Evolutionary conservation across 2,113 vertebrate genomes (phyloP), one percentile per base, ranked within the genome.

Genomic region (Vulpes lagopus): DNA sequence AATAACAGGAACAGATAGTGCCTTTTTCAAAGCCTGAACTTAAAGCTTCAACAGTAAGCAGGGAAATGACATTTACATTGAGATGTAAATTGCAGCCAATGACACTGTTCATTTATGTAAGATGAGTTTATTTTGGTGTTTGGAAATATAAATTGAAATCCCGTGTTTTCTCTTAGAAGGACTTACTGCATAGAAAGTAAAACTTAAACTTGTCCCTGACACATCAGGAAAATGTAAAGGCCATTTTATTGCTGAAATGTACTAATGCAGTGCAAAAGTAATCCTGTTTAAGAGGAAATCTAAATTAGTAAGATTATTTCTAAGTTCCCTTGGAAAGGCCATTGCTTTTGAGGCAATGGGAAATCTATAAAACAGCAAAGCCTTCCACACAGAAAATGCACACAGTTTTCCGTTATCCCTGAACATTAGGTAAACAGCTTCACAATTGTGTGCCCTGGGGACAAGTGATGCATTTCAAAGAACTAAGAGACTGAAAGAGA

Each of bases 1-100:
- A 97, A 97, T 96, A 97, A 97, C 88, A 94, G 78, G 91, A 97
- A 97, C 59, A 94, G 91, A 98, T 73, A 98, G 2, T 64, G 65
- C 25, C 65, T 93, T 98, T 78, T 98, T 97, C 96, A 96, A 98
- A 97, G 83, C 51, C 95, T 96, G 95, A 97, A 97, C 92, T 55
- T 94, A 71, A 98, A 98, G 80, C 86, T 98, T 97, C 87, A 93
- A 35, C 67, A 97, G 91, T 84, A 97, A 97, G 95, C 85, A 89
- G 51, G 53, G 97, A 98, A 98, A 97, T 97, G 86, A 91, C 97
- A 95, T 98, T 98, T 98, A 95, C 17, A 57, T 71, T 95, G 79
- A 97, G 98, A 97, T 97, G 84, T 69, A 98, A 98, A 93, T 97
- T 98, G 49, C 30, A 98, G 82, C 96, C 97, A 97, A 10, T 96